Percentiles rank a stretch among this genome's conserved stretches.
phyloP scores from a whole-genome alignment of 1,140 invertebrate genomes.

The Muscidifurax raptorellus region DNA sequence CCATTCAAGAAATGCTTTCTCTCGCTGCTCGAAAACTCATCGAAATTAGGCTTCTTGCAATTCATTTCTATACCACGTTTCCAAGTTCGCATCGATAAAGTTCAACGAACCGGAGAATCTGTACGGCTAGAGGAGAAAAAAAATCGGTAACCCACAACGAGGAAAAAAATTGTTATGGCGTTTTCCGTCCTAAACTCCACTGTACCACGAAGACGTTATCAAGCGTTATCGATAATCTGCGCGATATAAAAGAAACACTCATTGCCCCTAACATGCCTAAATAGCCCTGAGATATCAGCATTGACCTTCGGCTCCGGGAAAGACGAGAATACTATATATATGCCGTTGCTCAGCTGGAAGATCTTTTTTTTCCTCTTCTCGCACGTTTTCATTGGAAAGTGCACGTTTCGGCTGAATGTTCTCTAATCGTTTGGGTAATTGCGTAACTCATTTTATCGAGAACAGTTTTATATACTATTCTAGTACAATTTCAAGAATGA shows the following conservation, averaged over 20 bases:
- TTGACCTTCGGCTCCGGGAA: constrained; percentile 53
- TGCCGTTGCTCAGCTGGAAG: neutral
- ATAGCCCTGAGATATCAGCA: constrained; percentile 55
- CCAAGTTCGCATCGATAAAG: neutral
- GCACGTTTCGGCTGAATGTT: too few species aligned
- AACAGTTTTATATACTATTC: too few species aligned
- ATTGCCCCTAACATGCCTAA: constrained; percentile 56
- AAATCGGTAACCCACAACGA: neutral
- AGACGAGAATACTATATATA: neutral
- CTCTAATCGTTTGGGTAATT: too few species aligned
- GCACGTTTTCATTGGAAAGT: neutral
- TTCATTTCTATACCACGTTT: neutral
- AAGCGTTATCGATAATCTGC: constrained; percentile 40
- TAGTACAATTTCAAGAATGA: too few species aligned
- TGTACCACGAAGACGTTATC: constrained; percentile 5
- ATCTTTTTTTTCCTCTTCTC: neutral
- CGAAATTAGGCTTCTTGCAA: too few species aligned
- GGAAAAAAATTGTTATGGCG: constrained; percentile 1
- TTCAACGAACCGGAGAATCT: neutral
- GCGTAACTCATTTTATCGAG: too few species aligned
- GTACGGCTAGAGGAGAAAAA: neutral
- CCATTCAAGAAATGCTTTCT: neutral
- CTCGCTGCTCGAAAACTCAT: too few species aligned
- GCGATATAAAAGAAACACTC: constrained; percentile 37
- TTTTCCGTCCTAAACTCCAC: constrained; percentile 2